These are phyloP conservation scores for Solea solea DNA, from an alignment of 2,113 vertebrate species.

Conservation along the genomic window DNA sequence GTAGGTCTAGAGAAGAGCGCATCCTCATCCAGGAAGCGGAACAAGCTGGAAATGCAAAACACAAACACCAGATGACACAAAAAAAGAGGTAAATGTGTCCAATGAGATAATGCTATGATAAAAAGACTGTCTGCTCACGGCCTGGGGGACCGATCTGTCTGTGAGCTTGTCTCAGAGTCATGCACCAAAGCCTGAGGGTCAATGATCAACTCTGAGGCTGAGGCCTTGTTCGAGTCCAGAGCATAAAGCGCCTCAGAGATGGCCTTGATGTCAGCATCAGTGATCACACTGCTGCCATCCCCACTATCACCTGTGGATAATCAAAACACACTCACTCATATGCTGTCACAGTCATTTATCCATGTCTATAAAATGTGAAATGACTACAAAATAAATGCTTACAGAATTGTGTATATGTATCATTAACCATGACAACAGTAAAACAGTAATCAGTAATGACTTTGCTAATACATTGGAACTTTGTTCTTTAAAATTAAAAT, in stretches of 20 bases:
- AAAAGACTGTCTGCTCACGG: conserved; percentile 79
- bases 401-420: too few species aligned
- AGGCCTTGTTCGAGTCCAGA: conserved; percentile 88
- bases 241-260: conserved; percentile 86
- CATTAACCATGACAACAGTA: too few species aligned
- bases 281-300: conserved; percentile 59
- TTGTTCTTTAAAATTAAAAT: too few species aligned
- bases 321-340: conserved; percentile 7
- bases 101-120: neutral
- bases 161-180: conserved; percentile 66
- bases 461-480: too few species aligned
- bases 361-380: neutral
- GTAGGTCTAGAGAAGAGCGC: conserved; percentile 90
- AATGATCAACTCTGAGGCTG: conserved; percentile 78
- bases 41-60: conserved; percentile 81
- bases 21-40: conserved; percentile 83
- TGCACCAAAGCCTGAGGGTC: conserved; percentile 82
- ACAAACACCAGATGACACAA: neutral
- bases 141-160: conserved; percentile 76
- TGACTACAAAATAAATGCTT: too few species aligned
- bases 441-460: too few species aligned
- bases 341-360: neutral
- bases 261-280: conserved; percentile 81
- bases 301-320: conserved; percentile 22
- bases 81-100: neutral